phyloP scores from a whole-genome alignment of 2,888 invertebrate genomes.

The Smittia sp. region DNA sequence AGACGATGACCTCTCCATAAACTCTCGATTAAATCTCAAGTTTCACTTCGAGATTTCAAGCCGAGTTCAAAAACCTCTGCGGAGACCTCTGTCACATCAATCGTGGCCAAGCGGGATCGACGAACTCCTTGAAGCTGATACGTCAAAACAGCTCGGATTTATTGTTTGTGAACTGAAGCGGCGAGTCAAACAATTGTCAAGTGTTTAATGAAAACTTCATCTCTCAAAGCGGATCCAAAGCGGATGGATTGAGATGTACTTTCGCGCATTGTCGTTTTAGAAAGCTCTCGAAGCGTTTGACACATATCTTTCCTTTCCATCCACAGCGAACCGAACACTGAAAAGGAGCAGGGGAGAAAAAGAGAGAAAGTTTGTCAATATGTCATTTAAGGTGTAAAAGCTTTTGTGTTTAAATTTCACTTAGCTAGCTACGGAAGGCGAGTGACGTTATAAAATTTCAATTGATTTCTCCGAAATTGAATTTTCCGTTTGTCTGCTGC shows the following conservation, averaged over 20 bases:
- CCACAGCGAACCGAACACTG: neutral
- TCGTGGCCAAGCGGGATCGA: no score
- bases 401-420: neutral
- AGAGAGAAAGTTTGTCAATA: slow-evolving; percentile 19
- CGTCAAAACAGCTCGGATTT: no score
- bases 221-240: neutral
- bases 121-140: no score
- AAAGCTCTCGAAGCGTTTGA: neutral
- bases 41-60: no score
- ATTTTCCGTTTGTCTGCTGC: neutral
- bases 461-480: neutral
- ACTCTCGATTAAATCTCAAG: no score
- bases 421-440: neutral
- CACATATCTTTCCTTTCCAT: neutral
- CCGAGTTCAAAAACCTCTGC: no score
- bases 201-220: neutral
- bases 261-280: neutral
- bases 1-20: no score
- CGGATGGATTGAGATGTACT: neutral
- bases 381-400: slow-evolving; percentile 35
- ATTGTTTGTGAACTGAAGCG: neutral
- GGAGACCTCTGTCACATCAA: no score
- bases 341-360: neutral
- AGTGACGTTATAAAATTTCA: neutral
- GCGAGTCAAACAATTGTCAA: neutral